Percentiles rank a stretch among this genome's conserved stretches.
Conservation (phyloP, 2,113 vertebrate genomes). For the Gobius niger region DNA sequence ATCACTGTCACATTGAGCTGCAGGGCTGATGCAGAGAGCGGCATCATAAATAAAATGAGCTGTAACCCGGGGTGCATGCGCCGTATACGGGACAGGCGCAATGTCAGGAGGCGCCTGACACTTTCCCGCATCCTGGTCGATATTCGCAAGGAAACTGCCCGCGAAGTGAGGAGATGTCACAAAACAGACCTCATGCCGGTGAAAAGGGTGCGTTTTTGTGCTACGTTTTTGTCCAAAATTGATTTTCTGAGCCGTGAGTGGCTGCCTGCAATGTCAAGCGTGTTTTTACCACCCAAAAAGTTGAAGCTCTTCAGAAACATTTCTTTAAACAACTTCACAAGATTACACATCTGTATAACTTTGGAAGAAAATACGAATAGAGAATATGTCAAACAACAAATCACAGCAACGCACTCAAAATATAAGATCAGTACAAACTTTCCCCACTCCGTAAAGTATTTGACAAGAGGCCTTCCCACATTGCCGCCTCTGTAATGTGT, state of each 20-base stretch:
- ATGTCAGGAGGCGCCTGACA: conserved; percentile 34
- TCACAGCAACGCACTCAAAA: no score
- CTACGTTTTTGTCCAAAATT: background rate
- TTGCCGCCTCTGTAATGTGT: no score
- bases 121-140: conserved; percentile 3
- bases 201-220: background rate
- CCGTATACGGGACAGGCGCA: background rate
- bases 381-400: background rate
- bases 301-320: no score
- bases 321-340: background rate
- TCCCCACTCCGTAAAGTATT: background rate
- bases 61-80: conserved; percentile 16
- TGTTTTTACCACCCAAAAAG: background rate
- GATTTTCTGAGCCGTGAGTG: background rate
- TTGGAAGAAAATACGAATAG: no score
- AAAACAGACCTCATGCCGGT: background rate
- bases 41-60: conserved; percentile 12
- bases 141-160: background rate
- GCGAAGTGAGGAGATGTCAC: conserved; percentile 6
- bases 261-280: background rate
- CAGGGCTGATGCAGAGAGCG: background rate
- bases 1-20: conserved; percentile 5
- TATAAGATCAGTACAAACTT: background rate
- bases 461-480: no score
- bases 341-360: no score